Conservation (phyloP, 2,797 vertebrate species). For the Peromyscus eremicus region DNA sequence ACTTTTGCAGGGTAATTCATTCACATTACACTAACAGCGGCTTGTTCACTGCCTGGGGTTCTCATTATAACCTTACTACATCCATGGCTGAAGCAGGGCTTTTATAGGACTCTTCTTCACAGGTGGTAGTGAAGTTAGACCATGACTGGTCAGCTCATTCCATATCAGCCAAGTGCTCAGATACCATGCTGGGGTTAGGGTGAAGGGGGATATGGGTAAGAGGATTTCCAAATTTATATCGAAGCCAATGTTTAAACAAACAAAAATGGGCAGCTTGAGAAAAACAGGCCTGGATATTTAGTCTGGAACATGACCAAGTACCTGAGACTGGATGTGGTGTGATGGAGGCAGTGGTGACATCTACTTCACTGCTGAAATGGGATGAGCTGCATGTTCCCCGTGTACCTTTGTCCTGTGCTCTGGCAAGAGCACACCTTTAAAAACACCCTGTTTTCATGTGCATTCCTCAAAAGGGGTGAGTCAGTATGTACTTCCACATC, state of each 20-base stretch:
- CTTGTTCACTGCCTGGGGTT: rapidly evolving
- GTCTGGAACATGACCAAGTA: neutral
- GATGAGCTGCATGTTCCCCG: rapidly evolving
- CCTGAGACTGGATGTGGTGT: neutral
- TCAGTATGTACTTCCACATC: rapidly evolving
- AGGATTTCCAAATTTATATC: too few relatives aligned
- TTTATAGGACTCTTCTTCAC: neutral
- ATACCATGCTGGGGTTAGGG: rapidly evolving
- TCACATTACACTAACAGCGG: rapidly evolving
- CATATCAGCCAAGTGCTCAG: neutral
- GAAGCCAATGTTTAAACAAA: neutral
- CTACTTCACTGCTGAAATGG: neutral
- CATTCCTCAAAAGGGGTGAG: neutral
- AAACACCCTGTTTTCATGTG: neutral
- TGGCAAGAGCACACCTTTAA: neutral
- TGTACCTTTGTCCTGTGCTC: too few relatives aligned
- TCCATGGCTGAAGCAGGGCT: rapidly evolving
- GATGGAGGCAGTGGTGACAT: neutral
- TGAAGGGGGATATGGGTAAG: rapidly evolving
- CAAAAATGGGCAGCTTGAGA: neutral
- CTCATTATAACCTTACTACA: rapidly evolving
- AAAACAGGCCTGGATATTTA: neutral
- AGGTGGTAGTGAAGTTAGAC: neutral
- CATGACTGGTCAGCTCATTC: rapidly evolving
- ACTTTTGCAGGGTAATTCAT: neutral